phyloP scores from a whole-genome alignment of 2,888 invertebrate species.

The Chloromyia formosa region DNA sequence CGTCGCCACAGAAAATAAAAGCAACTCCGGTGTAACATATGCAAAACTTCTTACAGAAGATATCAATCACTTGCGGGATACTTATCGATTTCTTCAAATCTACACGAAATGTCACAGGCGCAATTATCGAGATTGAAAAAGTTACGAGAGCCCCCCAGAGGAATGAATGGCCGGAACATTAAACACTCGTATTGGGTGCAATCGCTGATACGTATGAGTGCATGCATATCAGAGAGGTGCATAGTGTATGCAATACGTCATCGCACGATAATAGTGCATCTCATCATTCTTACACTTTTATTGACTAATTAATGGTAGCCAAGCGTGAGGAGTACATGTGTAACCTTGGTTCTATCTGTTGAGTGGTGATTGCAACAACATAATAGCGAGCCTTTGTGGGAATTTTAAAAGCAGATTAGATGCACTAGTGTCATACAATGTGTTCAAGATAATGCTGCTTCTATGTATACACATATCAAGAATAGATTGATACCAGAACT shows the following conservation, averaged over 20 bases:
- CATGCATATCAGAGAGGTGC: not conserved
- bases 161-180: not conserved
- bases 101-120: conserved; percentile 34
- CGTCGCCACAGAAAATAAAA: too few species aligned
- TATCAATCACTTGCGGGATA: not conserved
- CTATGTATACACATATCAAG: not conserved
- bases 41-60: not conserved
- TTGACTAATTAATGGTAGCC: conserved; percentile 36
- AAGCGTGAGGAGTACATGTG: conserved; percentile 34
- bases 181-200: not conserved
- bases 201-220: not conserved
- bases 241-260: conserved; percentile 29
- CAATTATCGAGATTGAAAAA: conserved; percentile 33
- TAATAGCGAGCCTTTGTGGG: not conserved
- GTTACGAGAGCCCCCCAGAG: not conserved
- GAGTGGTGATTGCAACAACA: not conserved
- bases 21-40: not conserved
- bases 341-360: conserved; percentile 18
- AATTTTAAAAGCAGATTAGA: not conserved
- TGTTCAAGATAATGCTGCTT: not conserved
- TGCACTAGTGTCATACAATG: conserved; percentile 1
- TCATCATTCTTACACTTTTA: conserved; percentile 43
- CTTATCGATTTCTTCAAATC: conserved; percentile 27
- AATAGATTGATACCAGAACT: conserved; percentile 38
- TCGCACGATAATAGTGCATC: conserved; percentile 38